Evolutionary conservation across 2,797 vertebrate genomes (phyloP), one percentile per base, ranked within the genome.

Genomic region (Gorsachius magnificus): DNA sequence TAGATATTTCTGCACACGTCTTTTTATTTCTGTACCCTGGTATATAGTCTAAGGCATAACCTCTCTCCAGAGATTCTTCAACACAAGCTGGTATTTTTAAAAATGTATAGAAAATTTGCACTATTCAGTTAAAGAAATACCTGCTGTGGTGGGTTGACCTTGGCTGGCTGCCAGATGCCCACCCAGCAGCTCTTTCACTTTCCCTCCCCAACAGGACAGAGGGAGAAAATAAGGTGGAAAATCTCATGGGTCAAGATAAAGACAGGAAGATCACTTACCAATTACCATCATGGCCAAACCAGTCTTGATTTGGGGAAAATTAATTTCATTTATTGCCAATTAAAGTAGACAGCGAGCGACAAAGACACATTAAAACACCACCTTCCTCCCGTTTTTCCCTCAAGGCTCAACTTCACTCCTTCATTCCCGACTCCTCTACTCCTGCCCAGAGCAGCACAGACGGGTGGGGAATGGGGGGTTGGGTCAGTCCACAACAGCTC

Each of bases 401-500:
- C n/a, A 61, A 61, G 16, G 25, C 6, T 89, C 33, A 51, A 6
- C 26, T 57, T 83, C 11, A 35, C 9, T 70, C 6, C 20, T 45
- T 70, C 16, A 26, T 57, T 71, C 31, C 53, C 1, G 1, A 12
- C 41, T 79, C 19, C 25, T 92, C 20, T 41, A 13, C 16, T 64
- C 16, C 57, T 19, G 26, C 16, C 33, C 8, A 6, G 9, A 61
- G 16, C 25, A 60, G 18, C 0, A 0, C 6, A 58, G 13, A 9
- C 0, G 4, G 18, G 33, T 33, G 31, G 18, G 5, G 12, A 50
- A 61, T 17, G 6, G 11, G 8, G 7, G 4, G 2, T 14, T 31
- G 35, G 10, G 33, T 50, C 46, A 70, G 24, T 17, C 26, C 11
- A 13, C 33, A 60, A 25, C 15, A 33, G 5, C 8, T 66, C 46